phyloP scores from a whole-genome alignment of 2,113 vertebrate species.

The Dipodomys spectabilis region DNA sequence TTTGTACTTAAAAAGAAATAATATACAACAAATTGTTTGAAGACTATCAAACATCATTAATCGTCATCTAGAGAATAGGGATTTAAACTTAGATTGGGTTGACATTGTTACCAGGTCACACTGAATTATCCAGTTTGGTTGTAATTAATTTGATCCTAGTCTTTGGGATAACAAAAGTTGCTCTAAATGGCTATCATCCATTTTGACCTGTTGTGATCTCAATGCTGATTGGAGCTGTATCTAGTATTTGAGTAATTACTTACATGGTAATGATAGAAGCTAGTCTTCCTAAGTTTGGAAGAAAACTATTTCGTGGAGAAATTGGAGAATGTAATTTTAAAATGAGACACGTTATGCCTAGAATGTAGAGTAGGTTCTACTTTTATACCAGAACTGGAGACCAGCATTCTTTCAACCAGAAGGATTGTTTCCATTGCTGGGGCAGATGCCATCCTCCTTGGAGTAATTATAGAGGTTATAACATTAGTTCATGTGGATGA shows the following conservation, averaged over 20 bases:
- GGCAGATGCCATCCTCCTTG: conserved; percentile 42
- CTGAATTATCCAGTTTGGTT: conserved; percentile 47
- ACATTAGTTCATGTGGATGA: conserved; percentile 37
- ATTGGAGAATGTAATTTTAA: conserved; percentile 45
- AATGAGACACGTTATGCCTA: conserved; percentile 40
- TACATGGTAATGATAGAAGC: conserved; percentile 41
- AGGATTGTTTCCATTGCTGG: conserved; percentile 37
- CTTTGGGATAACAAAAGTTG: conserved; percentile 49
- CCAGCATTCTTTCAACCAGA: conserved; percentile 55
- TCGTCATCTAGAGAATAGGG: conserved; percentile 47
- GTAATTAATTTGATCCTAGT: conserved; percentile 55
- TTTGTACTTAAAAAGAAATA: conserved; percentile 48
- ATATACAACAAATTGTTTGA: conserved; percentile 39
- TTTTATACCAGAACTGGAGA: conserved; percentile 51
- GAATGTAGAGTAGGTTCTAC: conserved; percentile 29
- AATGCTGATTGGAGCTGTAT: conserved; percentile 28
- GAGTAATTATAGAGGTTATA: conserved; percentile 38
- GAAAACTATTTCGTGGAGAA: conserved; percentile 38
- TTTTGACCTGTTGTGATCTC: conserved; percentile 58
- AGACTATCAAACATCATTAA: conserved; percentile 44
- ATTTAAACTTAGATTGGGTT: conserved; percentile 47
- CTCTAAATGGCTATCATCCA: neutral
- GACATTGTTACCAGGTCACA: conserved; percentile 37
- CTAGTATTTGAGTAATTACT: conserved; percentile 29
- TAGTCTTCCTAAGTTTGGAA: conserved; percentile 49